Percentiles rank a stretch among this genome's conserved stretches.
These are phyloP conservation scores for Macroteleia sp. DNA, from an alignment of 2,888 invertebrate species.

Conservation along the genomic window DNA sequence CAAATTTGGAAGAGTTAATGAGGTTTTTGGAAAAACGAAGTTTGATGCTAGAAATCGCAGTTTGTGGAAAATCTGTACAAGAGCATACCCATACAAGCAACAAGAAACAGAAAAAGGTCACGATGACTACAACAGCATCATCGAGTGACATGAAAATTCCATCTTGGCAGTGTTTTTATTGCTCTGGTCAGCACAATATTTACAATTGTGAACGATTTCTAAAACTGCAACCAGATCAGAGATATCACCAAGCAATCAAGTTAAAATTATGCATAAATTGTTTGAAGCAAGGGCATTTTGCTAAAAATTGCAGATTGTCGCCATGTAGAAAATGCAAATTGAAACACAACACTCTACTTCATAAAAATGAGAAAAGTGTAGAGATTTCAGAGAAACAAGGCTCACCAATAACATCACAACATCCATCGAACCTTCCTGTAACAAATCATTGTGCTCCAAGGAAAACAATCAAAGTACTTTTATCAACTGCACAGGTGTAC, in stretches of 20 bases:
- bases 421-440: neutral
- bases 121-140: neutral
- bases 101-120: neutral
- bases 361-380: neutral
- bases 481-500: constrained; percentile 11
- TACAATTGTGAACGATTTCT: neutral
- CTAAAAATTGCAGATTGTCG: neutral
- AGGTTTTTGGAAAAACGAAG: constrained; percentile 1
- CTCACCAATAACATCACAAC: neutral
- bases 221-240: neutral
- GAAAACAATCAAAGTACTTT: neutral
- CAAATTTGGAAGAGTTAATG: neutral
- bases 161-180: neutral
- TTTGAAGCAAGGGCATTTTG: neutral
- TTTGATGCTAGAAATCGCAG: neutral
- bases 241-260: neutral
- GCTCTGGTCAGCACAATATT: neutral
- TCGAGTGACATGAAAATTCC: neutral
- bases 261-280: constrained; percentile 1
- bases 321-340: constrained; percentile 12
- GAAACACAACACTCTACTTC: constrained; percentile 6
- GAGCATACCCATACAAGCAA: neutral
- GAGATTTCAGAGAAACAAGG: neutral
- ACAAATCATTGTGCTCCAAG: too few relatives aligned
- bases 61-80: neutral